Conservation (phyloP, 2,113 vertebrate species). For the Xiphias gladius region DNA sequence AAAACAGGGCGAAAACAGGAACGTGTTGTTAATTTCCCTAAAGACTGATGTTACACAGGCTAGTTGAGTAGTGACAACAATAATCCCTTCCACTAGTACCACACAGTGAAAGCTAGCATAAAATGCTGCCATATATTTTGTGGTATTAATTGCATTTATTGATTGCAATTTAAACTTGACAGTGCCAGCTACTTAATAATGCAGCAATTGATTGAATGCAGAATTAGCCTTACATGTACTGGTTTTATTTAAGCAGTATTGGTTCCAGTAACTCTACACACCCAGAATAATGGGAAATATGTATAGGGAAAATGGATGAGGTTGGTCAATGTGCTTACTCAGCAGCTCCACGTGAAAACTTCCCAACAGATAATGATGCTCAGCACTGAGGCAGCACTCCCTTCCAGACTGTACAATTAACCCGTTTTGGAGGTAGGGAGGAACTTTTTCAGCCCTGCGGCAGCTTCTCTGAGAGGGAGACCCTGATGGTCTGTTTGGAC, state of each 20-base stretch:
- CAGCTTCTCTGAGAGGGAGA: slow-evolving; percentile 31
- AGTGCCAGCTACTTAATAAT: slow-evolving; percentile 58
- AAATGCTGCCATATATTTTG: slow-evolving; percentile 26
- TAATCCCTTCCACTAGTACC: slow-evolving; percentile 53
- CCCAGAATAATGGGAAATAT: slow-evolving; percentile 29
- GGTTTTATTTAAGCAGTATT: slow-evolving; percentile 30
- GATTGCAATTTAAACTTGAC: slow-evolving; percentile 56
- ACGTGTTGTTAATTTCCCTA: slow-evolving; percentile 65
- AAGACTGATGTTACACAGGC: slow-evolving; percentile 50
- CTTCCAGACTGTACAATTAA: slow-evolving; percentile 60
- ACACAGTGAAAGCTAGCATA: slow-evolving; percentile 28
- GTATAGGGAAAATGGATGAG: slow-evolving; percentile 45
- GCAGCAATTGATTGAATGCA: slow-evolving; percentile 44
- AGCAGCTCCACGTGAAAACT: slow-evolving; percentile 55
- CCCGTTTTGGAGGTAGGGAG: background rate
- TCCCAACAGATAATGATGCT: slow-evolving; percentile 56
- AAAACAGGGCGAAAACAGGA: slow-evolving; percentile 29
- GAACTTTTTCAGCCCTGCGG: slow-evolving; percentile 29
- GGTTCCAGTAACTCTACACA: slow-evolving; percentile 55
- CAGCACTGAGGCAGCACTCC: slow-evolving; percentile 41
- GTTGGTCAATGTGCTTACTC: slow-evolving; percentile 51
- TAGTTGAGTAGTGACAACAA: slow-evolving; percentile 52
- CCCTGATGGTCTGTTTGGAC: background rate
- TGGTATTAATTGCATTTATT: slow-evolving; percentile 71
- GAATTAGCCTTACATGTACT: slow-evolving; percentile 45